Base-by-base conservation (phyloP, 1,140 invertebrate genomes). In the Pseudomyrmex dendroicus region DNA sequence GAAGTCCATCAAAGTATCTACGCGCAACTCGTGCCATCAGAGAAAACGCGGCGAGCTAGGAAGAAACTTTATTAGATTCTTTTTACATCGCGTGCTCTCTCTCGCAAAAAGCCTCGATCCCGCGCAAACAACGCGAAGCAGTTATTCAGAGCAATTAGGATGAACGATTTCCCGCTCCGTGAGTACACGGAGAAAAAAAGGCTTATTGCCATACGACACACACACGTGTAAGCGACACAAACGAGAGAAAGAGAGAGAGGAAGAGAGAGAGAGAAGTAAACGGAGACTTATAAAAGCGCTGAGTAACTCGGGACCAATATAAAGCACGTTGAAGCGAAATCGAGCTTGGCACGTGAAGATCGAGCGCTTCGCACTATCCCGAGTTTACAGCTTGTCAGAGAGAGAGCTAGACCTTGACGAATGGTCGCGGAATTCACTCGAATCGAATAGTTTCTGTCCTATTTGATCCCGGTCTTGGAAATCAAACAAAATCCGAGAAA, bases 261-360 rank as follows among this genome's bases (percentile, higher is more conserved):
- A 0, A 20, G 20, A 13, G 66, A 83, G 35, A 83, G 15, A 64
- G 8, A 35, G 5, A 64, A 63, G 59, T 52, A 84, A 78, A 78
- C 25, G 48, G 44, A 46, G 50, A 67, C 56, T 82, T 73, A 82
- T 88, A 85, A 88, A 88, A 83, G 64, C 50, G 83, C 78, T 85
- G 73, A 88, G 83, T 80, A 85, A 88, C 73, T 74, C 57, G 56
- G 73, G 52, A 54, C 85, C 76, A 77, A 88, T 88, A 85, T 85
- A 83, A 88, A 87, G 44, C 82, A 82, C 61, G 73, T 52, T 68
- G 80, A 85, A 85, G 77, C 73, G 86, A 89, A 89, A 88, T 88
- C 64, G 76, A 85, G 67, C 73, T 22, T 17, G 74, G 64, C 74
- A 82, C 82, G 63, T 87, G 46, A 77, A 66, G 76, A 86, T 87